A percentile compares a stretch with the other conserved stretches of the same genome.
These are phyloP conservation scores for Mustela lutreola DNA, from an alignment of 2,113 vertebrate species.

Conservation along the genomic window DNA sequence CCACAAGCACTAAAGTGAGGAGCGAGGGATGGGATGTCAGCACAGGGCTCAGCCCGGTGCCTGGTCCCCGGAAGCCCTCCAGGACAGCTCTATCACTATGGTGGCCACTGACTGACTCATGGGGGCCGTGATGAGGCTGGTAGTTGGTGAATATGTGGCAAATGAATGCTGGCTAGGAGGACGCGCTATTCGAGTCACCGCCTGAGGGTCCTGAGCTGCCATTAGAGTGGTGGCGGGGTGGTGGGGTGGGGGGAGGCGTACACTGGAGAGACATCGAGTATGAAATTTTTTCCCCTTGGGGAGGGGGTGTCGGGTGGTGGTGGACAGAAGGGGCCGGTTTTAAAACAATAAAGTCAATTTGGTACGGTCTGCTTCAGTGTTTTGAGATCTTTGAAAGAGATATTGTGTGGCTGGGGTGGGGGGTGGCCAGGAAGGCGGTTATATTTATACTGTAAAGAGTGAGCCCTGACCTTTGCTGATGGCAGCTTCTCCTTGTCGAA, in stretches of 20 bases:
- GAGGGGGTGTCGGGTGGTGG: background rate
- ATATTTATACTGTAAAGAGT: conserved; percentile 88
- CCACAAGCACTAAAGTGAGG: no score
- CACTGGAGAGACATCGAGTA: background rate
- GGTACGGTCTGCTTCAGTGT: conserved; percentile 81
- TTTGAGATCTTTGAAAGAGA: conserved; percentile 86
- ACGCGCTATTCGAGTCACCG: fast-evolving
- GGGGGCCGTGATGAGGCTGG: background rate
- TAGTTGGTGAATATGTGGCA: background rate
- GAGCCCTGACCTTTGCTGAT: conserved; percentile 87
- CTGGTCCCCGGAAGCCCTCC: background rate
- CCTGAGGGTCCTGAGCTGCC: background rate
- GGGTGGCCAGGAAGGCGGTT: conserved; percentile 45
- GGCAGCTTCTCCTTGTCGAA: conserved; percentile 83
- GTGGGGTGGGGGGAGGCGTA: background rate
- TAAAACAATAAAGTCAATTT: conserved; percentile 86
- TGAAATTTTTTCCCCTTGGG: conserved; percentile 28
- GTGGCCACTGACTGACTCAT: background rate
- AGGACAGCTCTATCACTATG: background rate
- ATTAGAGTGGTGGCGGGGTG: background rate
- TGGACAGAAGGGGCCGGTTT: conserved; percentile 75
- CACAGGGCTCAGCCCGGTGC: background rate
- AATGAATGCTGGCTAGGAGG: background rate
- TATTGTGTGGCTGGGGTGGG: conserved; percentile 75
- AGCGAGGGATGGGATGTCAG: fast-evolving